A percentile compares a stretch with the other conserved stretches of the same genome.
These are phyloP conservation scores for Myotis yumanensis DNA, from an alignment of 2,113 vertebrate species.

Conservation along the genomic window DNA sequence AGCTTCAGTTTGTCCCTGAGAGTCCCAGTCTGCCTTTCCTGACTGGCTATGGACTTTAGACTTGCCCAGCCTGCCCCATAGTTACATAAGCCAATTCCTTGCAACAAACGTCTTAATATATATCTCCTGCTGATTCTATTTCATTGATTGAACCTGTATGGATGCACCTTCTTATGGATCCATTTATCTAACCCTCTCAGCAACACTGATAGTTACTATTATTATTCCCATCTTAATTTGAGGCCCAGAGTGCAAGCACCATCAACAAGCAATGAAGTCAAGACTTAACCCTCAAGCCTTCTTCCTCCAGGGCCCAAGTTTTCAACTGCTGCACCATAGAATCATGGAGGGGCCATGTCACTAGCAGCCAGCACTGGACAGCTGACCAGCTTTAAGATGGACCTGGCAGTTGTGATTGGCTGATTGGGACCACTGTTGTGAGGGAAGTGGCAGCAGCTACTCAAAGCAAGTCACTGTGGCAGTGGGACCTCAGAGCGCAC, in stretches of 20 bases:
- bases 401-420: neutral
- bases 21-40: neutral
- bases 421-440: neutral
- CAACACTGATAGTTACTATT: neutral
- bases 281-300: neutral
- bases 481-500: no score
- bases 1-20: neutral
- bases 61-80: neutral
- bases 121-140: neutral
- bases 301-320: neutral
- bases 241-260: neutral
- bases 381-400: neutral
- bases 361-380: accelerated
- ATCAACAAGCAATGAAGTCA: neutral
- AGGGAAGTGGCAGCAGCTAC: neutral
- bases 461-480: neutral
- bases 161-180: neutral
- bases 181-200: neutral
- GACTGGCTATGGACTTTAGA: neutral
- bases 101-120: neutral
- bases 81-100: neutral
- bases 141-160: neutral
- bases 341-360: accelerated
- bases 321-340: neutral
- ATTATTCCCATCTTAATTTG: neutral